Evolutionary conservation across 2,888 invertebrate genomes (phyloP).

Genomic region (Hesperia comma): DNA sequence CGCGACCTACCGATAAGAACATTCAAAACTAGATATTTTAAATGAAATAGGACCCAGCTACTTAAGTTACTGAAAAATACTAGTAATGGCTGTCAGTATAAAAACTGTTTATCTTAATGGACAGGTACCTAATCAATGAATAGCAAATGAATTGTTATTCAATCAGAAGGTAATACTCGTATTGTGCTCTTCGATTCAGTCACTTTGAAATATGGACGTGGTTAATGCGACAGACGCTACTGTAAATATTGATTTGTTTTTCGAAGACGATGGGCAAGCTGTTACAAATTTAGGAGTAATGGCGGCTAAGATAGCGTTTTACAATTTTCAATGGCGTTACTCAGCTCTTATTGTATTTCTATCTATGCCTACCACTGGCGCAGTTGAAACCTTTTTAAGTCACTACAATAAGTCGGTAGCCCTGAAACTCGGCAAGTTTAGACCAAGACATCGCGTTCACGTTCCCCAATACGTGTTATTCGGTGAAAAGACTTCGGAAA

Average conservation of each 20-base stretch:
- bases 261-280: slow-evolving; percentile 43
- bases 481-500: slow-evolving; percentile 51
- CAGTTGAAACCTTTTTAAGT: slow-evolving; percentile 55
- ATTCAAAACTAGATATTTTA: too few relatives aligned
- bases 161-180: slow-evolving; percentile 13
- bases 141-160: slow-evolving; percentile 27
- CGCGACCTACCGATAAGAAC: too few relatives aligned
- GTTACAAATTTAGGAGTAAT: slow-evolving; percentile 50
- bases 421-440: slow-evolving; percentile 52
- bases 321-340: slow-evolving; percentile 66
- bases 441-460: slow-evolving; percentile 42
- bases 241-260: slow-evolving; percentile 43
- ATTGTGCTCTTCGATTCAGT: neutral
- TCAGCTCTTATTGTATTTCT: slow-evolving; percentile 57
- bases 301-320: slow-evolving; percentile 61
- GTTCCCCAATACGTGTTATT: slow-evolving; percentile 60
- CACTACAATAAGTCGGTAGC: slow-evolving; percentile 53
- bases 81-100: neutral
- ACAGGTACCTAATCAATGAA: slow-evolving; percentile 38
- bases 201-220: slow-evolving; percentile 9
- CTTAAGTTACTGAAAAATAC: neutral
- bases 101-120: neutral
- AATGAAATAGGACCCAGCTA: too few relatives aligned
- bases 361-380: slow-evolving; percentile 46
- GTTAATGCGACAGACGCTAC: slow-evolving; percentile 10